These are phyloP conservation scores for Gadopsis marmoratus DNA, from an alignment of 2,797 vertebrate species.

Conservation along the genomic window DNA sequence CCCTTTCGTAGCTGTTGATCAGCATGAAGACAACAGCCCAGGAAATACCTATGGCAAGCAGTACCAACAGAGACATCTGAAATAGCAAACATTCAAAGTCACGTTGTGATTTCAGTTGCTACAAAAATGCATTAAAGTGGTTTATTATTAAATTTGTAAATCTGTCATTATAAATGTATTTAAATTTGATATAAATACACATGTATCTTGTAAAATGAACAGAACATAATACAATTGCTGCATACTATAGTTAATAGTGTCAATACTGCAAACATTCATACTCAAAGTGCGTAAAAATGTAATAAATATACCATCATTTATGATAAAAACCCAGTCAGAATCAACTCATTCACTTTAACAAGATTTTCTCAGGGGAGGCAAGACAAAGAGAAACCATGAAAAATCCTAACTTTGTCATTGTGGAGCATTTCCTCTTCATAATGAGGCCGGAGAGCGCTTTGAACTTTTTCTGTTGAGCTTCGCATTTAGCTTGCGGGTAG, in stretches of 20 bases:
- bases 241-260: neutral
- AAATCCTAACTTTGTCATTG: slow-evolving; percentile 74
- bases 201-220: neutral
- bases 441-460: slow-evolving; percentile 71
- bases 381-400: slow-evolving; percentile 73
- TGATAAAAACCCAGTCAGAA: slow-evolving; percentile 53
- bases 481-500: slow-evolving; percentile 66
- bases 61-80: slow-evolving; percentile 40
- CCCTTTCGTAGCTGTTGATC: slow-evolving; percentile 36
- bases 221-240: neutral
- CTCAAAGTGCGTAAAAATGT: slow-evolving; percentile 22
- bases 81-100: slow-evolving; percentile 54
- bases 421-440: slow-evolving; percentile 66
- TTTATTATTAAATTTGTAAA: slow-evolving; percentile 27
- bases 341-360: slow-evolving; percentile 66
- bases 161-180: slow-evolving; percentile 7
- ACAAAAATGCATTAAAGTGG: slow-evolving; percentile 7
- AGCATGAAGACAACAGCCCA: slow-evolving; percentile 13
- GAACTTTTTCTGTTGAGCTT: slow-evolving; percentile 67
- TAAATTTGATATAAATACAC: neutral
- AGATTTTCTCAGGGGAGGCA: slow-evolving; percentile 70
- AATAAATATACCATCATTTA: slow-evolving; percentile 27
- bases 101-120: slow-evolving; percentile 13
- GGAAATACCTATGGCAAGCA: slow-evolving; percentile 41
- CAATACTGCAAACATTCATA: neutral